Evolutionary conservation across 2,797 vertebrate species (phyloP).

Genomic region (Jordanella pulchra): DNA sequence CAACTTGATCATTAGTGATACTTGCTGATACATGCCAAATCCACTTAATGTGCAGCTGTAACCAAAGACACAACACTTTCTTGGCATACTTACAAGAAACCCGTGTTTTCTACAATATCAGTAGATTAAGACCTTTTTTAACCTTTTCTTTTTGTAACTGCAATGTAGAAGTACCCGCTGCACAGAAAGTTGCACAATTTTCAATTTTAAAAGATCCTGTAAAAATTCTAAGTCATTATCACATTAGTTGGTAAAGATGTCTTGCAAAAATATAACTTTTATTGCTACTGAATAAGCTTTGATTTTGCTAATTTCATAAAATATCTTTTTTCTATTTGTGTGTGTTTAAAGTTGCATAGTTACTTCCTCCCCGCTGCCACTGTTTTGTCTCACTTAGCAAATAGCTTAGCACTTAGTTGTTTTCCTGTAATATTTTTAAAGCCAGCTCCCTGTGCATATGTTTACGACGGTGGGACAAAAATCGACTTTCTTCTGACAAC

Average conservation of each 20-base stretch:
- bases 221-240: background rate
- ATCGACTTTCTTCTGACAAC: too few species aligned
- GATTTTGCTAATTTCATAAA: too few species aligned
- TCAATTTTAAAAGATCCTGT: background rate
- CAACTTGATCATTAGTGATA: conserved; percentile 35
- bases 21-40: conserved; percentile 27
- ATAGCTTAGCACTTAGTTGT: background rate
- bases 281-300: too few species aligned
- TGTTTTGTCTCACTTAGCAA: background rate
- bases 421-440: background rate
- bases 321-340: too few species aligned
- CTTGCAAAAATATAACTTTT: too few species aligned
- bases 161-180: background rate
- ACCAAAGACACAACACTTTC: conserved; percentile 9
- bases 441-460: too few species aligned
- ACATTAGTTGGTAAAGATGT: background rate
- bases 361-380: too few species aligned
- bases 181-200: background rate
- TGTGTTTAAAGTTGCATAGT: too few species aligned
- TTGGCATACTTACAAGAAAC: background rate
- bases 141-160: conserved; percentile 1
- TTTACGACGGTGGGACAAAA: too few species aligned
- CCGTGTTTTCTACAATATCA: conserved; percentile 2
- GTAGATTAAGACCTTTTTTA: background rate
- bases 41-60: conserved; percentile 12